phyloP scores from a whole-genome alignment of 2,113 vertebrate species.

The Ctenodactylus gundi region DNA sequence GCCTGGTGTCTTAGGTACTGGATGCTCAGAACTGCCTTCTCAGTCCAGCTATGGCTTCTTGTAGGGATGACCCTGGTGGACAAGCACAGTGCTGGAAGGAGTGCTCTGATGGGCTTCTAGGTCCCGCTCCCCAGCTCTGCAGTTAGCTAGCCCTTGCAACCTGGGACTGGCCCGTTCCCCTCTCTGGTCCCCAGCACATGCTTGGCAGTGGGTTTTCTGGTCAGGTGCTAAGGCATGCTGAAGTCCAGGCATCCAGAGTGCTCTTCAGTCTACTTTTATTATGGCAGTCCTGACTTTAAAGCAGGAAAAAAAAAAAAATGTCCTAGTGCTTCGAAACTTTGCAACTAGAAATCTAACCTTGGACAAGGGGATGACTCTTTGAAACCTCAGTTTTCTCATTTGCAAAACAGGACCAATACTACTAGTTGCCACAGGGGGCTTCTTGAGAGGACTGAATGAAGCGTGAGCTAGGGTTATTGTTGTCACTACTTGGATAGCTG shows the following conservation, averaged over 20 bases:
- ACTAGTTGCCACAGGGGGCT: neutral
- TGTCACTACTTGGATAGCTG: neutral
- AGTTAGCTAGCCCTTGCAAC: neutral
- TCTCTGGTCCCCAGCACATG: neutral
- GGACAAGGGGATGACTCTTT: neutral
- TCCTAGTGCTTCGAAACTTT: neutral
- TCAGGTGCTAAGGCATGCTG: neutral
- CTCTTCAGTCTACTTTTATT: neutral
- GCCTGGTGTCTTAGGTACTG: accelerated
- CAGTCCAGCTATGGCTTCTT: no score
- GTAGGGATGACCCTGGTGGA: neutral
- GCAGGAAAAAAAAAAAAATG: neutral
- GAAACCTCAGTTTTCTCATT: neutral
- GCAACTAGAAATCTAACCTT: neutral
- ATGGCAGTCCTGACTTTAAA: neutral
- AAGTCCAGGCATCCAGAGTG: neutral
- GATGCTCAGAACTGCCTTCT: neutral
- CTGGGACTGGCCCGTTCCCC: neutral
- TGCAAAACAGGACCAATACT: neutral
- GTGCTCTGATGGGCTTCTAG: neutral
- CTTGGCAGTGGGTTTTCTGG: neutral
- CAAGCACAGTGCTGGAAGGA: neutral
- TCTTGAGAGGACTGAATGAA: neutral
- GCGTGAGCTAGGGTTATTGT: neutral
- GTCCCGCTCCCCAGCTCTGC: accelerated